Evolutionary conservation across 1,140 invertebrate genomes (phyloP).

Genomic region (Leucophenga varia): DNA sequence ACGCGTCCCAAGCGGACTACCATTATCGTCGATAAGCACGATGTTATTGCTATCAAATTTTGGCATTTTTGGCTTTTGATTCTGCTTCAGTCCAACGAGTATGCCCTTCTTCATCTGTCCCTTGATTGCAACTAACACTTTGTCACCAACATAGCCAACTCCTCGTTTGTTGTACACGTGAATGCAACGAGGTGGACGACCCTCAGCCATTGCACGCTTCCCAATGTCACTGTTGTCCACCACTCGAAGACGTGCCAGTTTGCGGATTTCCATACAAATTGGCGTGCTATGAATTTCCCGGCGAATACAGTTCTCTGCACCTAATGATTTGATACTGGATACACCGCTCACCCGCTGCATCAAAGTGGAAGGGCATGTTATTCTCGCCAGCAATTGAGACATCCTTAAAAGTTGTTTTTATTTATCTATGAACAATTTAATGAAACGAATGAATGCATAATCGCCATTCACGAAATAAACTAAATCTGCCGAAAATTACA

Average conservation of each 20-base stretch:
- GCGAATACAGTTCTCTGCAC: too few relatives aligned
- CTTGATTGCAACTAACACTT: conserved; percentile 92
- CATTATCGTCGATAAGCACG: conserved; percentile 93
- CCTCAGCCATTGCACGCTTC: conserved; percentile 89
- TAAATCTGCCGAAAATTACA: too few relatives aligned
- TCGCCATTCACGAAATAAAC: too few relatives aligned
- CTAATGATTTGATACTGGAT: too few relatives aligned
- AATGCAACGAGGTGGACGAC: conserved; percentile 86
- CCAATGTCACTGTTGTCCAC: conserved; percentile 96
- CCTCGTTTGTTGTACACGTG: conserved; percentile 83
- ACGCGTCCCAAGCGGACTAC: conserved; percentile 88
- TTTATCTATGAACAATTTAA: too few relatives aligned
- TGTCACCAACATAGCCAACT: conserved; percentile 71
- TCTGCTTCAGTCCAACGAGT: conserved; percentile 88
- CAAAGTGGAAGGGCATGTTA: too few relatives aligned
- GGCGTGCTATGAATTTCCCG: conserved; percentile 61
- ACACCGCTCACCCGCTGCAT: too few relatives aligned
- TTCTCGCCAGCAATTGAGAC: too few relatives aligned
- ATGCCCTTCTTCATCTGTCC: conserved; percentile 96
- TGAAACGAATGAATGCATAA: too few relatives aligned
- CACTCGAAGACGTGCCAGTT: conserved; percentile 78
- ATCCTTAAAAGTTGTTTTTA: too few relatives aligned
- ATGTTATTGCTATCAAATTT: conserved; percentile 97
- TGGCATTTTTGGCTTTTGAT: conserved; percentile 80
- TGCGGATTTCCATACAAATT: conserved; percentile 65